Evolutionary conservation across 2,113 vertebrate genomes (phyloP).

Genomic region (Chlamydotis undulata): DNA sequence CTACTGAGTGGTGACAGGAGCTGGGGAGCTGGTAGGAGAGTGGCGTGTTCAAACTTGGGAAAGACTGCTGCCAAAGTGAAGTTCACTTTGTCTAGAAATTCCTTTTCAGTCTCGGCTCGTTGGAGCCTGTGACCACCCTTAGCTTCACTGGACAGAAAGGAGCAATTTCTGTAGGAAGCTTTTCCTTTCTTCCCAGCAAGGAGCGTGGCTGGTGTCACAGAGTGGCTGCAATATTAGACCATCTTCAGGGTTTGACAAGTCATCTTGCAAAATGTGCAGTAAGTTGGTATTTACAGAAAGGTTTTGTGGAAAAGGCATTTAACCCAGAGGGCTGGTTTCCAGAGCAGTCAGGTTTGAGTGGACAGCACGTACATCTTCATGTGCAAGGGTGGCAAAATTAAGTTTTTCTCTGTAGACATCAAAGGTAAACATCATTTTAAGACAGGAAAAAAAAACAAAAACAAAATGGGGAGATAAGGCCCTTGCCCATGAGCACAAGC

Average conservation of each 20-base stretch:
- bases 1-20: background rate
- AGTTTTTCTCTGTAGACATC: background rate
- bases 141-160: background rate
- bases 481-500: background rate
- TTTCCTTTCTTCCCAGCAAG: background rate
- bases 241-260: background rate
- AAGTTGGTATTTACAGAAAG: background rate
- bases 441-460: background rate
- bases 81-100: background rate
- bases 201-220: fast-evolving
- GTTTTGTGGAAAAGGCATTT: background rate
- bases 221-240: fast-evolving
- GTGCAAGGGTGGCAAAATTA: background rate
- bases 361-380: background rate
- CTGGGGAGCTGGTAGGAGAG: background rate
- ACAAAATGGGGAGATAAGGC: background rate
- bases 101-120: fast-evolving
- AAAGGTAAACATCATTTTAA: background rate
- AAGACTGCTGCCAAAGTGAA: background rate
- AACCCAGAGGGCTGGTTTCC: background rate
- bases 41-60: background rate
- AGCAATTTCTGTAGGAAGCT: fast-evolving
- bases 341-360: background rate
- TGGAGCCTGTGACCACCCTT: background rate
- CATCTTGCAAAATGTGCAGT: background rate